Evolutionary conservation across 2,113 vertebrate species (phyloP).

Genomic region (Parus major): DNA sequence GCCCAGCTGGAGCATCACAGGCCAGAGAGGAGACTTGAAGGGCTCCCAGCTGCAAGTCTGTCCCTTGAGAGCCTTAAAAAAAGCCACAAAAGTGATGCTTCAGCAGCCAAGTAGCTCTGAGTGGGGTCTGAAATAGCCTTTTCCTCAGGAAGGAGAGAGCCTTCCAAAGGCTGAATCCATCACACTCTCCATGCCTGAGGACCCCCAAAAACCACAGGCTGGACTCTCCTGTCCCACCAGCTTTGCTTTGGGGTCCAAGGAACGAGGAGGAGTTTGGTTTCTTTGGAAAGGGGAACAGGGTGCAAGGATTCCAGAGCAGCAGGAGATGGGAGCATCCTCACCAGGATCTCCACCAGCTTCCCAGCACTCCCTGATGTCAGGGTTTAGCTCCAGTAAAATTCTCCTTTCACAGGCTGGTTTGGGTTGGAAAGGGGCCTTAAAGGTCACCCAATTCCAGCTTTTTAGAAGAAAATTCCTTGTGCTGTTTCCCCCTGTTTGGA

Average conservation of each 20-base stretch:
- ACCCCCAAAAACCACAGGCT: not conserved
- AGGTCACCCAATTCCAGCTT: not conserved
- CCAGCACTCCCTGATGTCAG: not conserved
- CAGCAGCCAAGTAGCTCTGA: not conserved
- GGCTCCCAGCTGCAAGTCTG: slow-evolving; percentile 47
- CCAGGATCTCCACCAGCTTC: not conserved
- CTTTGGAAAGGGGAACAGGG: not conserved
- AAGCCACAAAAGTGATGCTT: not conserved
- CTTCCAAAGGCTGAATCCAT: not conserved
- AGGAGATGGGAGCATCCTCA: not conserved
- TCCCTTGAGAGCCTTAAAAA: slow-evolving; percentile 1
- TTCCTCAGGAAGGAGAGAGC: not conserved
- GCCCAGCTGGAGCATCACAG: not conserved
- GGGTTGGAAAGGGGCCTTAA: not conserved
- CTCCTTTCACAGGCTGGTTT: not conserved
- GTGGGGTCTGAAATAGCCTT: not conserved
- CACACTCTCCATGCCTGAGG: not conserved
- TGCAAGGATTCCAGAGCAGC: not conserved
- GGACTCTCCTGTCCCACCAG: not conserved
- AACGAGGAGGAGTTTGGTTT: not conserved
- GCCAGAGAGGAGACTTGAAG: slow-evolving; percentile 16
- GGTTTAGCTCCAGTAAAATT: not conserved
- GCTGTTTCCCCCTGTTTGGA: not conserved
- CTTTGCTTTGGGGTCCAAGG: not conserved
- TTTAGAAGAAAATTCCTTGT: not conserved